Evolutionary conservation across 53 echinoderm and acorn worm species (phyloP).

Genomic region (Patiria pectinifera): DNA sequence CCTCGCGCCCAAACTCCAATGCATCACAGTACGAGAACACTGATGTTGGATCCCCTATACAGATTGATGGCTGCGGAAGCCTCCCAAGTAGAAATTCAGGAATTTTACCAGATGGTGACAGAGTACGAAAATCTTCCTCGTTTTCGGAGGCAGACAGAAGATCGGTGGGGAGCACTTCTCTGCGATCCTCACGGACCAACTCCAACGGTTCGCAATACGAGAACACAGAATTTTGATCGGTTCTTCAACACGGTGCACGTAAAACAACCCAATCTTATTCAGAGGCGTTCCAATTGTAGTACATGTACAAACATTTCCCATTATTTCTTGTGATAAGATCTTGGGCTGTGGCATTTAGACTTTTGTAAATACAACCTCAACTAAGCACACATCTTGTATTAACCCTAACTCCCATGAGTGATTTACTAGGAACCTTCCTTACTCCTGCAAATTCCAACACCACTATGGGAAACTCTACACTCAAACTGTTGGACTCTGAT

Average conservation of each 20-base stretch:
- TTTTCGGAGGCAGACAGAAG: conserved; percentile 18
- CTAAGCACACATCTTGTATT: no score
- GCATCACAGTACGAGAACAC: conserved; percentile 57
- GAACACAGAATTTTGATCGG: neutral
- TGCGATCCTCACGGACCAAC: neutral
- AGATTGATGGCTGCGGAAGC: neutral
- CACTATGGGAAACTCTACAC: no score
- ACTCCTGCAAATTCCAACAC: no score
- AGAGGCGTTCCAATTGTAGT: neutral
- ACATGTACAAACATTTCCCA: no score
- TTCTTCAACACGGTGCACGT: neutral
- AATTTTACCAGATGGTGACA: neutral
- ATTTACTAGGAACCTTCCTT: no score
- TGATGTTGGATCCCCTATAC: neutral
- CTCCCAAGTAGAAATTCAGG: conserved; percentile 21
- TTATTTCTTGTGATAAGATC: no score
- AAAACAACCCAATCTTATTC: neutral
- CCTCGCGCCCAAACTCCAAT: conserved; percentile 40
- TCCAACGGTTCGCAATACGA: neutral
- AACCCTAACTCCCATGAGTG: no score
- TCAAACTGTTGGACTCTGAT: no score
- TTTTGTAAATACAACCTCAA: no score
- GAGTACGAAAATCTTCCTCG: neutral
- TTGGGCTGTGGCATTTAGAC: no score
- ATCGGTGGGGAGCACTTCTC: neutral